phyloP scores from a whole-genome alignment of 2,888 invertebrate species.

The Dryobotodes eremita region DNA sequence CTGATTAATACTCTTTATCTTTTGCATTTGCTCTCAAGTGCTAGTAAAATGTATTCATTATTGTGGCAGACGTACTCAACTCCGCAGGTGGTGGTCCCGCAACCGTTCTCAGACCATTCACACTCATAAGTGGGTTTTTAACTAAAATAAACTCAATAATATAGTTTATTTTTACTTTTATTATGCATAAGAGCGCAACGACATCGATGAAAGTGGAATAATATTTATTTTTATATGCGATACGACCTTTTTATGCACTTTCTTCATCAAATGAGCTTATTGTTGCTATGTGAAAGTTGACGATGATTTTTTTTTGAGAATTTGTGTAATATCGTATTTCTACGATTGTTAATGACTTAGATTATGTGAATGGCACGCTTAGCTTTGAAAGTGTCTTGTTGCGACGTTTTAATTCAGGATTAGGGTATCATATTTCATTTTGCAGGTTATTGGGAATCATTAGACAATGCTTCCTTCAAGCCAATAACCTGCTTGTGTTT shows the following conservation, averaged over 20 bases:
- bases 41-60: slow-evolving; percentile 34
- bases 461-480: neutral
- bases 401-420: neutral
- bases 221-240: slow-evolving; percentile 40
- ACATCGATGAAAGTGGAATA: slow-evolving; percentile 56
- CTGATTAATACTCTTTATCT: neutral
- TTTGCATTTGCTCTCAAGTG: slow-evolving; percentile 12
- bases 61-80: slow-evolving; percentile 18
- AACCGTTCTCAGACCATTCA: slow-evolving; percentile 34
- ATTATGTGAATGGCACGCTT: neutral
- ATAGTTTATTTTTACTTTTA: slow-evolving; percentile 56
- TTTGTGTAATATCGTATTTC: slow-evolving; percentile 14
- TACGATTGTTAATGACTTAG: neutral
- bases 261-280: slow-evolving; percentile 49
- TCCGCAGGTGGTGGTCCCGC: slow-evolving; percentile 40
- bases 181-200: slow-evolving; percentile 40
- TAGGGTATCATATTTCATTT: neutral
- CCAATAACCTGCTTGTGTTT: neutral
- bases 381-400: neutral
- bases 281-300: slow-evolving; percentile 51
- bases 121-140: slow-evolving; percentile 43
- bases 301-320: slow-evolving; percentile 12
- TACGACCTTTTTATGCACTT: slow-evolving; percentile 44
- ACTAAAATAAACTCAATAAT: slow-evolving; percentile 52
- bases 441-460: no score